These are phyloP conservation scores for Urocolius indicus DNA, from an alignment of 2,113 vertebrate species.

Conservation along the genomic window DNA sequence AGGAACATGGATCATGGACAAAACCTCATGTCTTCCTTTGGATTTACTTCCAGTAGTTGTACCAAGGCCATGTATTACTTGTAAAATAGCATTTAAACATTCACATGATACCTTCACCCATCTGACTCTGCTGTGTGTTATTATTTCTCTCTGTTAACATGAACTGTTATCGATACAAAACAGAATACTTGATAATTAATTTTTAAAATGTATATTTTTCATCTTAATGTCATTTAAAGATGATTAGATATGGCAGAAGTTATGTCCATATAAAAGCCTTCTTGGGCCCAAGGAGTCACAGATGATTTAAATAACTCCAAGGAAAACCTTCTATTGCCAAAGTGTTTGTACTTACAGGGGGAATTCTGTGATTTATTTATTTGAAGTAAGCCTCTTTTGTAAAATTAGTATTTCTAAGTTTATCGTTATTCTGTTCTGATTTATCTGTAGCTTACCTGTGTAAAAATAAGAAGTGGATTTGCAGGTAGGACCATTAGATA, in stretches of 20 bases:
- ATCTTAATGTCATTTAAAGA: neutral
- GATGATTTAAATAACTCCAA: neutral
- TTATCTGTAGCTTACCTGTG: neutral
- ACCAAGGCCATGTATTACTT: neutral
- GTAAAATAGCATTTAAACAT: neutral
- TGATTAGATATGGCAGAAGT: neutral
- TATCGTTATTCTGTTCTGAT: neutral
- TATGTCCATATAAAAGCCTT: neutral
- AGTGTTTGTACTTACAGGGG: neutral
- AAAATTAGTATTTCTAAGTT: neutral
- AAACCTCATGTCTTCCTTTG: neutral
- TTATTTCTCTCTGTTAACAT: neutral
- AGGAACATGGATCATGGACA: neutral
- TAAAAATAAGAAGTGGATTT: neutral
- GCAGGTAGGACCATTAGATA: neutral
- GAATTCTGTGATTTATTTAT: neutral
- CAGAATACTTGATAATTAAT: neutral
- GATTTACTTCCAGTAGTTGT: neutral
- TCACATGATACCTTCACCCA: neutral
- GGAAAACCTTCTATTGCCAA: neutral
- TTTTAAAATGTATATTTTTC: neutral
- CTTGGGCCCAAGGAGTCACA: neutral
- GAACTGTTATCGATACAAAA: neutral
- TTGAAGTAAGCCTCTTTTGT: neutral
- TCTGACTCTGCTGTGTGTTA: neutral